Evolutionary conservation across 1,140 invertebrate species (phyloP), one percentile per base, ranked within the genome.

Genomic region (Procambarus virginalis): DNA sequence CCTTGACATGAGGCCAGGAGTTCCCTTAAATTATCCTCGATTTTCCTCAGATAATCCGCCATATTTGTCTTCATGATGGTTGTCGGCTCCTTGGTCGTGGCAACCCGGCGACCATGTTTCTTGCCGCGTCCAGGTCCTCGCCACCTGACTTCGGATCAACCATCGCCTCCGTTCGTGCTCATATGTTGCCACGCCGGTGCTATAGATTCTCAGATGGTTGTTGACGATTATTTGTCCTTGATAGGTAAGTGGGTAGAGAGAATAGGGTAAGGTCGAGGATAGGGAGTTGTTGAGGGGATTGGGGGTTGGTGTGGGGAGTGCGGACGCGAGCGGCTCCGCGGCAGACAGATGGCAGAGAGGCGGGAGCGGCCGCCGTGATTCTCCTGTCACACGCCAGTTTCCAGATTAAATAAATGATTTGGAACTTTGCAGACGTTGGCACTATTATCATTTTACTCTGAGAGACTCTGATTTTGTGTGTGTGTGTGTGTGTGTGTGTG

Each of bases 41-140:
- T 58, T 81, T 82, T 82, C 78, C 86, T 76, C 86, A 22, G 86
- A 88, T 82, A 82, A 88, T 88, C 79, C 86, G 68, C 78, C 60
- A 88, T 81, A 88, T 88, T 88, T 88, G 64, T 88, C 86, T 82
- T 88, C 86, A 88, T 82, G 86, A 88, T 79, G 76, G 85, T 68
- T 86, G 85, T 79, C 85, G 85, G 51, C 55, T 79, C 58, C 76
- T 86, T 64, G 76, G 55, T 64, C 17, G 85, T 79, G 76, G 77
- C 49, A 20, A 51, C 17, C n/a, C n/a, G 73, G 73, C 46, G 76
- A 45, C 75, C 73, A n/a, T 78, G 75, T 58, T 75, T 68, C 70
- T 55, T 20, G 46, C 20, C 17, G 84, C 84, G 68, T 85, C 55
- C 84, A 20, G 48, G 48, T 22, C 12, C 48, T 0, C 51, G 22